These are phyloP conservation scores for Nesogale talazaci DNA, from an alignment of 2,113 vertebrate species.

Conservation along the genomic window DNA sequence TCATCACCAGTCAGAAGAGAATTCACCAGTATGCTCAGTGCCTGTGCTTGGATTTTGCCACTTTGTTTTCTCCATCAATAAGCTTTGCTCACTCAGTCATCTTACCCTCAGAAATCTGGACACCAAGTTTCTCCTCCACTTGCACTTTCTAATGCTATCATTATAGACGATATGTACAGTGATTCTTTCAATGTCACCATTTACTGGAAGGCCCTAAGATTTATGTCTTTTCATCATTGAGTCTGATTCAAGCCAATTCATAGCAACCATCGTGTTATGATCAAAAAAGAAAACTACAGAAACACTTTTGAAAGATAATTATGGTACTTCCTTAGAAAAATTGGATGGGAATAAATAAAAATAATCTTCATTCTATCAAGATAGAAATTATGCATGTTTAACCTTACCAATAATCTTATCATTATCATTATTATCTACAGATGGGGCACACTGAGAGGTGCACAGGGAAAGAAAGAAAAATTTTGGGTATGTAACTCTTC, in stretches of 20 bases:
- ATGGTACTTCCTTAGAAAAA: not conserved
- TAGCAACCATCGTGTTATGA: not conserved
- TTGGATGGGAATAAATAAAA: not conserved
- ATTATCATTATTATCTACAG: slow-evolving; percentile 72
- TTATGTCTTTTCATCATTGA: not conserved
- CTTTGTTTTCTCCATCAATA: too few species aligned
- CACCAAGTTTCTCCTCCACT: too few species aligned
- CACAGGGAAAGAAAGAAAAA: slow-evolving; percentile 83
- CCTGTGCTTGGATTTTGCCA: too few species aligned
- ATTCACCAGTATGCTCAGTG: too few species aligned
- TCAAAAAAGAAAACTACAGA: not conserved
- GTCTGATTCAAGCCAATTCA: not conserved
- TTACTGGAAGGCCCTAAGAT: not conserved
- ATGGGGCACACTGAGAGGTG: slow-evolving; percentile 83
- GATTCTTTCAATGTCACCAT: too few species aligned
- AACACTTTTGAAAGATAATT: not conserved
- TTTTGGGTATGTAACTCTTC: slow-evolving; percentile 86
- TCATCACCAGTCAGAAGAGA: too few species aligned
- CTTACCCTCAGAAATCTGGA: too few species aligned
- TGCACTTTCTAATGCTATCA: too few species aligned
- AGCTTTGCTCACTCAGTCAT: too few species aligned
- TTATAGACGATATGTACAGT: too few species aligned
- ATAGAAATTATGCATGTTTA: not conserved
- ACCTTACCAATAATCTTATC: not conserved
- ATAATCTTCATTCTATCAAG: not conserved